A percentile compares a stretch with the other conserved stretches of the same genome.
Evolutionary conservation across 2,888 invertebrate genomes (phyloP).

Genomic region (Chrysolina americana): DNA sequence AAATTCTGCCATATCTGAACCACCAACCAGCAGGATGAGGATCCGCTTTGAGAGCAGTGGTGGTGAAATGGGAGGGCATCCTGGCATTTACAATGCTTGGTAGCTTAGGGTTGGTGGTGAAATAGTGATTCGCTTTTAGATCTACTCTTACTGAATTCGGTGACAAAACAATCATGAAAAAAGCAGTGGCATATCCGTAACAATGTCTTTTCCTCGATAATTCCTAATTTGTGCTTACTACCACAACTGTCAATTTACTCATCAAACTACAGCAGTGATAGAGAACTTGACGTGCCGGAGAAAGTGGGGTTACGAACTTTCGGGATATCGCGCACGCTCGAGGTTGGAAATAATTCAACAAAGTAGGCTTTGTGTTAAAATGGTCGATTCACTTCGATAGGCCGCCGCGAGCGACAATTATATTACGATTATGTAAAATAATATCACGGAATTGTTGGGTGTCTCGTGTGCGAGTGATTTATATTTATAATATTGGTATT

Average conservation of each 20-base stretch:
- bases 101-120: no score
- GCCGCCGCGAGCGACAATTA: slow-evolving; percentile 53
- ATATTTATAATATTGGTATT: slow-evolving; percentile 35
- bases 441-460: slow-evolving; percentile 48
- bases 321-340: slow-evolving; percentile 43
- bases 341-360: slow-evolving; percentile 52
- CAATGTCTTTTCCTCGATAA: neutral
- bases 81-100: no score
- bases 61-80: no score
- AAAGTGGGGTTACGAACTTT: slow-evolving; percentile 43
- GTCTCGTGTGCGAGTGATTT: slow-evolving; percentile 49
- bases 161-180: no score
- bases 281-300: slow-evolving; percentile 29
- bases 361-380: slow-evolving; percentile 51
- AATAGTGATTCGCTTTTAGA: no score
- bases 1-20: no score
- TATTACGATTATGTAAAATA: slow-evolving; percentile 56
- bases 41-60: no score
- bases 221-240: neutral
- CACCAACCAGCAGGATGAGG: no score
- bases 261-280: slow-evolving; percentile 18
- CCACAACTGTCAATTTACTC: slow-evolving; percentile 13
- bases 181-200: neutral
- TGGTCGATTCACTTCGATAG: slow-evolving; percentile 43
- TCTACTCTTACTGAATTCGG: no score